phyloP scores from a whole-genome alignment of 53 echinoderm and acorn worm genomes.

The Echinarachnius parma region DNA sequence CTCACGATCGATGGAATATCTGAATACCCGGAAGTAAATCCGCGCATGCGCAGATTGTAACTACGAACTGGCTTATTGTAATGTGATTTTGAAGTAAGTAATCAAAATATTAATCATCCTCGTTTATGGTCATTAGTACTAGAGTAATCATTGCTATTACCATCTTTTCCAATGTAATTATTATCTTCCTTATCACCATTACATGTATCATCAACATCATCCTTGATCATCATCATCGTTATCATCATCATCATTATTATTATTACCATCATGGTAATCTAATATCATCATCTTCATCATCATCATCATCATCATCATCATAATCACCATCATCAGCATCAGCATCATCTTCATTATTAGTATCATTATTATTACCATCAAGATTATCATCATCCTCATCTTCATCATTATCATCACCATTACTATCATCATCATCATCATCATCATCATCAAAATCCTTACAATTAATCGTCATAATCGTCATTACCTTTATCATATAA shows the following conservation, averaged over 20 bases:
- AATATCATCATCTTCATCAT: constrained; percentile 9
- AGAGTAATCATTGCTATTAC: too few species aligned
- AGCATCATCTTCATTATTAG: constrained; percentile 13
- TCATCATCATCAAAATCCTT: constrained; percentile 3
- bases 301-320: constrained; percentile 1
- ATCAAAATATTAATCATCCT: too few species aligned
- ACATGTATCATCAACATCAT: too few species aligned
- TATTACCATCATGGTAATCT: neutral
- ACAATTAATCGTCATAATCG: neutral
- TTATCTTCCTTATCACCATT: too few species aligned
- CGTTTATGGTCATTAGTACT: too few species aligned
- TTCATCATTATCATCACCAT: constrained; percentile 21
- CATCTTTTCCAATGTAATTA: too few species aligned
- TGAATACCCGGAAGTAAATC: too few species aligned
- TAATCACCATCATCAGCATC: neutral
- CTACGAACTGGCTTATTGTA: too few species aligned
- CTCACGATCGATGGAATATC: too few species aligned
- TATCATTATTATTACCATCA: constrained; percentile 35
- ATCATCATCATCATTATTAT: constrained; percentile 1
- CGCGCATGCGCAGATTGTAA: too few species aligned
- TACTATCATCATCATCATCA: neutral
- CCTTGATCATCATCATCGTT: constrained; percentile 1
- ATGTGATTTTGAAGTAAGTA: too few species aligned
- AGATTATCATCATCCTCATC: constrained; percentile 35
- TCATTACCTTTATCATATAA: neutral